Percentiles rank a stretch among this genome's conserved stretches.
Conservation (phyloP, 2,113 vertebrate species). For the Cryptotis parvus region DNA sequence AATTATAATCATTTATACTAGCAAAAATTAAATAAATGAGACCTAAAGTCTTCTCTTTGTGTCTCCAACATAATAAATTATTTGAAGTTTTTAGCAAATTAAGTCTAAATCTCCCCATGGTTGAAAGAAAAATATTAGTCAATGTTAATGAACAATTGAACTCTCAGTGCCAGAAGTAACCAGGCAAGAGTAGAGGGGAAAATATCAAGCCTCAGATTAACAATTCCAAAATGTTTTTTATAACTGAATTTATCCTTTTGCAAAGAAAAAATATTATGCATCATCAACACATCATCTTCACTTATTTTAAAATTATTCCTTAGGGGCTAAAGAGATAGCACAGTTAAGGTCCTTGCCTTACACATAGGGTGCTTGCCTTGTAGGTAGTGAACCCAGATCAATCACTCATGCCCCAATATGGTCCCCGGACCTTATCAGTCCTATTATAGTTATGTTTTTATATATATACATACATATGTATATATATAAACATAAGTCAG, state of each 20-base stretch:
- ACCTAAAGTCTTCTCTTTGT: conserved; percentile 27
- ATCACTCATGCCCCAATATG: too few relatives aligned
- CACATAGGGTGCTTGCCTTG: too few relatives aligned
- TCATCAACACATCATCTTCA: conserved; percentile 5
- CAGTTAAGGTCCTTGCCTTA: too few relatives aligned
- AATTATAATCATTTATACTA: conserved; percentile 60
- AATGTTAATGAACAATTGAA: conserved; percentile 39
- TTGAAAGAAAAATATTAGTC: neutral
- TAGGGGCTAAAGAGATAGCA: too few relatives aligned
- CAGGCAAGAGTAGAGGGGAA: neutral
- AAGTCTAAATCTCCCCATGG: conserved; percentile 7
- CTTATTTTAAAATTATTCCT: neutral
- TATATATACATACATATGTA: too few relatives aligned
- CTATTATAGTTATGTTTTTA: too few relatives aligned
- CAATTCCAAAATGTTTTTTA: neutral
- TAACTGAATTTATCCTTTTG: neutral
- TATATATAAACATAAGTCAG: too few relatives aligned
- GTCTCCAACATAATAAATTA: conserved; percentile 34
- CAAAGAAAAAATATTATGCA: neutral
- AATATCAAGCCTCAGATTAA: conserved; percentile 26
- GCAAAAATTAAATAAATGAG: conserved; percentile 37
- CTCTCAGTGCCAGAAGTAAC: neutral
- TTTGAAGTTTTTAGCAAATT: conserved; percentile 45
- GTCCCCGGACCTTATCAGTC: too few relatives aligned
- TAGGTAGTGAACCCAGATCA: too few relatives aligned